Percentiles rank a stretch among this genome's conserved stretches.
phyloP scores from a whole-genome alignment of 2,888 invertebrate species.

The Cataglyphis altisquamis region DNA sequence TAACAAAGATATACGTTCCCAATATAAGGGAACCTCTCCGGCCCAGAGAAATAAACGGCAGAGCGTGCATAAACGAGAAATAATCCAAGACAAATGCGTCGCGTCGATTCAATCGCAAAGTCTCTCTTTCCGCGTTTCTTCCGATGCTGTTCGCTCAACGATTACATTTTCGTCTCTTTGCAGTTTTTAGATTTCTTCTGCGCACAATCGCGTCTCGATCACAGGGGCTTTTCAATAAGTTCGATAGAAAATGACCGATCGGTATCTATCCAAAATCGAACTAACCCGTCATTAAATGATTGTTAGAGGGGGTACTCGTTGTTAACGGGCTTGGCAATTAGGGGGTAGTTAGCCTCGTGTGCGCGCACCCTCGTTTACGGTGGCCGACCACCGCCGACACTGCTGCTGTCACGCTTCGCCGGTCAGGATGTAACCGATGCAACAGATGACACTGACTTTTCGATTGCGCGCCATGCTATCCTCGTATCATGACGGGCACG shows the following conservation, averaged over 20 bases:
- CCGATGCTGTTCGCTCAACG: neutral
- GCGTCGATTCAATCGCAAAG: neutral
- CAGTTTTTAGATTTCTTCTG: neutral
- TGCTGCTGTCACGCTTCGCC: constrained; percentile 72
- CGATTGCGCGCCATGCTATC: constrained; percentile 69
- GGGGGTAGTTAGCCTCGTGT: constrained; percentile 67
- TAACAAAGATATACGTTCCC: constrained; percentile 34
- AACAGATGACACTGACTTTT: constrained; percentile 83
- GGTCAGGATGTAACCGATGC: constrained; percentile 81
- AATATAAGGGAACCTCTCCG: constrained; percentile 18
- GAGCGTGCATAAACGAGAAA: neutral
- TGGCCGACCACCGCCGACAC: constrained; percentile 55
- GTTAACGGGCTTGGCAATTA: constrained; percentile 63
- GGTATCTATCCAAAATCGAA: neutral
- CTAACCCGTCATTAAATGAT: constrained; percentile 61
- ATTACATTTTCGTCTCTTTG: neutral
- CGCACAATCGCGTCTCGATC: neutral
- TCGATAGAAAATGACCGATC: constrained; percentile 26
- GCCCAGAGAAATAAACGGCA: neutral
- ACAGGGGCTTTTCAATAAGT: constrained; percentile 43
- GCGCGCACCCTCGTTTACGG: constrained; percentile 62
- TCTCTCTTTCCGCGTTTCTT: neutral
- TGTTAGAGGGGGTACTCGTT: constrained; percentile 35
- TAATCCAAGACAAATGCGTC: constrained; percentile 34
- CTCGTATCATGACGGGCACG: constrained; percentile 68